Base-by-base conservation (phyloP, 64 coral and sea anemone genomes). In the Stylophora pistillata region DNA sequence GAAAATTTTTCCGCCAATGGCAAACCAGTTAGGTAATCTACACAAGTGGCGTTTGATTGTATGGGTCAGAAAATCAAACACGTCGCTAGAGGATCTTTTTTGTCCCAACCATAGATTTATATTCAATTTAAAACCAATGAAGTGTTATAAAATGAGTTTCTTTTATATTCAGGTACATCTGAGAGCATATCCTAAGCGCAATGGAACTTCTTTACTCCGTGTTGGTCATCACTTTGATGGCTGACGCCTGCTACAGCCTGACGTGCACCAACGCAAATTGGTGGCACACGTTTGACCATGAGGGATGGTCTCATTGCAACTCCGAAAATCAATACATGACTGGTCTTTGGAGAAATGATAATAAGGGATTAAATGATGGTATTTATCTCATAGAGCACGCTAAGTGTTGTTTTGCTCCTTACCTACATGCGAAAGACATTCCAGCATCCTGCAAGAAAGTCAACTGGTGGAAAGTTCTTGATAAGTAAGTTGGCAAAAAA, bases 401-500 rank as follows among this genome's bases (percentile, higher is more conserved):
- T 64, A 64, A 64, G 17, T 64, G 61, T 64, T 64, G 61, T n/a
- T 17, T 21, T 18, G 17, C 61, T 18, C 61, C 20, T 64, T 64
- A 64, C 61, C 1, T 64, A 23, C 17, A 64, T 17, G 61, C 17
- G 17, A 6, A 21, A 21, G 61, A 23, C 61, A 64, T 10, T 18
- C 20, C 23, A 29, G 57, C 77, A 18, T 30, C 56, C 10, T 79
- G 77, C 18, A 58, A 57, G 58, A 79, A 23, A n/a, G 55, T 25
- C 15, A 56, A 79, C 25, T 79, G 77, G 77, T 79, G 25, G 77
- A 16, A 15, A 79, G 25, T 59, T 28, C 77, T 79, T 1, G 77
- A 79, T 59, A 14, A 17, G 77, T 85, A 53, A 66, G 82, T 81
- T 10, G 17, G 58, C 58, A 3, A 60, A 13, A n/a, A n/a, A 47